Evolutionary conservation across 1,140 invertebrate species (phyloP).

Genomic region (Sesamia nonagrioides): DNA sequence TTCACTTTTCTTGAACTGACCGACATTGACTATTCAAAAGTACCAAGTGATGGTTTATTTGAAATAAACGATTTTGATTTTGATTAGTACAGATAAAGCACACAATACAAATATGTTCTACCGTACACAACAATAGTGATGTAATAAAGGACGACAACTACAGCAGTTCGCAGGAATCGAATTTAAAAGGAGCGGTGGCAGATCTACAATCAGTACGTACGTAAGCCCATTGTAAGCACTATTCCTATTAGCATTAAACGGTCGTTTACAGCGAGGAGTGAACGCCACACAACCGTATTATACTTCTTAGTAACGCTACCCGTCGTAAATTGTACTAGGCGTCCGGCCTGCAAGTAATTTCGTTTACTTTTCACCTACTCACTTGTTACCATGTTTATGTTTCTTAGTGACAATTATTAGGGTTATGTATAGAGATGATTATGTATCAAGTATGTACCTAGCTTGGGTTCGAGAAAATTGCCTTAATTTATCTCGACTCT

Average conservation of each 20-base stretch:
- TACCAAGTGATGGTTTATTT: no score
- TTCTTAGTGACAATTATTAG: conserved; percentile 50
- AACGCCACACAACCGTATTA: conserved; percentile 43
- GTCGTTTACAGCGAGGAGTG: conserved; percentile 55
- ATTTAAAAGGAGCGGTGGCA: conserved; percentile 52
- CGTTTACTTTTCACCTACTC: conserved; percentile 52
- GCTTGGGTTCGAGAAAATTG: conserved; percentile 25
- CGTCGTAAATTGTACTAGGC: conserved; percentile 66
- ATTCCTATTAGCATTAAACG: conserved; percentile 64
- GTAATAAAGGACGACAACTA: background rate
- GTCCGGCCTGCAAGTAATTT: conserved; percentile 62
- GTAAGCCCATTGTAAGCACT: conserved; percentile 65
- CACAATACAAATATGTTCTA: no score
- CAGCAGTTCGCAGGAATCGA: conserved; percentile 46
- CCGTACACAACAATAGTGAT: background rate
- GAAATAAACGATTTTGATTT: no score
- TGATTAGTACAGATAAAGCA: no score
- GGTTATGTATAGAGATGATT: conserved; percentile 25
- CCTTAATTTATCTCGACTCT: conserved; percentile 2
- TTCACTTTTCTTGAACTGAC: no score
- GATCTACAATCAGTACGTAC: conserved; percentile 45
- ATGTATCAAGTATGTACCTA: background rate
- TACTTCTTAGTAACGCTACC: conserved; percentile 63
- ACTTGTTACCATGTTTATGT: conserved; percentile 57
- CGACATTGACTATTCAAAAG: no score